These are phyloP conservation scores for Columba livia DNA, from an alignment of 2,113 vertebrate species.

Conservation along the genomic window DNA sequence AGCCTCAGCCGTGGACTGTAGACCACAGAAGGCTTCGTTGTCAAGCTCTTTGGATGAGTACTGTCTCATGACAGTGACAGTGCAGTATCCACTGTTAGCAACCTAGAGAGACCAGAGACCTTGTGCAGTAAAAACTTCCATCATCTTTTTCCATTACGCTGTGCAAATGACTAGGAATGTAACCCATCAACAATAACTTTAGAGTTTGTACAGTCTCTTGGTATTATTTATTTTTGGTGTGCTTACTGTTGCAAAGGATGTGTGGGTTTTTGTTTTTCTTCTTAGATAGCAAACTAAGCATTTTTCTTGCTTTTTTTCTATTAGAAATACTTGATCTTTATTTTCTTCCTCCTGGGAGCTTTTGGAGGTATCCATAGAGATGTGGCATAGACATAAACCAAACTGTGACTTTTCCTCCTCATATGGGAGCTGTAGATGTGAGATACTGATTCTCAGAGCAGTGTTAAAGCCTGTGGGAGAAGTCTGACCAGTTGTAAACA, in stretches of 20 bases:
- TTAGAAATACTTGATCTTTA: background rate
- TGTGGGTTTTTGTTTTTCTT: accelerated
- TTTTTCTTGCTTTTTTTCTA: background rate
- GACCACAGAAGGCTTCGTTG: background rate
- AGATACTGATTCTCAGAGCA: background rate
- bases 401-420: background rate
- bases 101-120: background rate
- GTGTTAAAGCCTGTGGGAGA: background rate
- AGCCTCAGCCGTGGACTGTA: background rate
- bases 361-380: constrained; percentile 7
- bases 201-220: background rate
- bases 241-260: background rate
- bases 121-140: background rate
- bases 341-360: background rate
- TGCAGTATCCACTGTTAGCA: background rate
- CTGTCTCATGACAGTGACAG: background rate
- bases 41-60: background rate
- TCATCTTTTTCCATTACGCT: background rate
- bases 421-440: background rate
- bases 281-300: background rate
- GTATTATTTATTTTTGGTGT: background rate
- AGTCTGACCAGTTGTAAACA: background rate
- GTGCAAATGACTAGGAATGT: background rate
- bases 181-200: background rate
- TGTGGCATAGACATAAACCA: background rate